Base-by-base conservation (phyloP, 2,888 invertebrate species). In the Beris chalybata region DNA sequence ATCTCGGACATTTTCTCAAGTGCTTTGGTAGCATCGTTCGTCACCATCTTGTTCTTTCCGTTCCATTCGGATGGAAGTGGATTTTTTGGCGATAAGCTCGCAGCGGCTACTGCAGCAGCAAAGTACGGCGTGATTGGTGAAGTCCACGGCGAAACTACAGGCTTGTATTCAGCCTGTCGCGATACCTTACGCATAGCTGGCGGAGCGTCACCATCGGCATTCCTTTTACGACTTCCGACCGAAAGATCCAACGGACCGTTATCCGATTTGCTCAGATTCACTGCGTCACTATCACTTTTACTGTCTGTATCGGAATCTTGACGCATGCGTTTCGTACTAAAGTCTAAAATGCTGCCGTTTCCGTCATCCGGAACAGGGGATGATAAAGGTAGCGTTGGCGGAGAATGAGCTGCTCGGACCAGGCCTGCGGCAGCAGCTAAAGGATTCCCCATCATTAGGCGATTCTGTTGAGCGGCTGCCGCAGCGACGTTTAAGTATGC, bases 1-100 rank as follows among this genome's bases (percentile, higher is more conserved):
- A 94, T 83, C 76, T 94, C 93, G 74, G 91, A 92, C 93, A 94
- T 93, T 79, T 94, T 93, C 77, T 94, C 94, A 65, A 94, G 80
- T 6, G 94, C 93, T 79, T 93, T 94, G 12, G 91, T 90, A 0
- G 93, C 92, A 74, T 93, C 93, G 74, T 86, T 92, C 0, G 92
- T 90, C 30, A 86, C 86, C 80, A 89, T 85, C 76, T 92, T 92
- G 72, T 89, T 80, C 80, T 92, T 92, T 67, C 93, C 93, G 77
- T 89, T 93, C 93, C 90, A 92, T 48, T 85, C 85, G 11, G 81
- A 78, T 12, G 86, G 85, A 55, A 85, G 82, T 48, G 84, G 85
- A 32, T 86, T 86, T 75, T 91, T 89, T 5, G 91, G 90, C 15
- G 92, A 91, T 30, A 91, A 82, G 75, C 87, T 87, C 69, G 89